Evolutionary conservation across 2,113 vertebrate genomes (phyloP).

Genomic region (Helogale parvula): DNA sequence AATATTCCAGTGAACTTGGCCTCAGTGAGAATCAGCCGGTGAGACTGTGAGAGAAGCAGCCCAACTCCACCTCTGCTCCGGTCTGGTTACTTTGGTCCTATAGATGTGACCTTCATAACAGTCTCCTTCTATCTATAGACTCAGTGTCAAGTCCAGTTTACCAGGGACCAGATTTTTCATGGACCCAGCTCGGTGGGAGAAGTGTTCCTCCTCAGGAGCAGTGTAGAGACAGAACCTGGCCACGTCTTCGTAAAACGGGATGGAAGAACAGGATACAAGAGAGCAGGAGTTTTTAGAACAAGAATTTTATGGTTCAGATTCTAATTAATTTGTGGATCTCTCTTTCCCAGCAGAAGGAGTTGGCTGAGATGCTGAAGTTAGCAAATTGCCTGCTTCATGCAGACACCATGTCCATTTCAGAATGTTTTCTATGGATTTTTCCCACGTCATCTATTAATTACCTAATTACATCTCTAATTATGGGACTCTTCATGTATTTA

Average conservation of each 20-base stretch:
- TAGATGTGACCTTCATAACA: background rate
- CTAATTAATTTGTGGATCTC: background rate
- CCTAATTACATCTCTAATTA: slow-evolving; percentile 89
- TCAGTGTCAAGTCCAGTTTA: background rate
- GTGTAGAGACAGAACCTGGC: background rate
- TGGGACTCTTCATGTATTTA: slow-evolving; percentile 88
- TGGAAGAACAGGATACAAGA: background rate
- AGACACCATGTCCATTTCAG: slow-evolving; percentile 80
- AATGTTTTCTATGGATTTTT: slow-evolving; percentile 86
- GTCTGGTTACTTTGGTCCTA: background rate
- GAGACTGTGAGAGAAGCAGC: background rate
- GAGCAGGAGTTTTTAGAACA: background rate
- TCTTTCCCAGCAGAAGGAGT: background rate
- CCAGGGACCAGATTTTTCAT: background rate
- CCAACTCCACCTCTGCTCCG: background rate
- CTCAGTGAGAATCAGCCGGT: background rate
- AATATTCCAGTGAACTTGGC: background rate
- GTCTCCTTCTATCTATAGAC: background rate
- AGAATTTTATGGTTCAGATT: background rate
- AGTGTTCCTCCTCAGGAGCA: background rate
- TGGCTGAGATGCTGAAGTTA: background rate
- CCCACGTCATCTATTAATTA: slow-evolving; percentile 90
- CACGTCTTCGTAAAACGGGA: background rate
- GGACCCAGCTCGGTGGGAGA: background rate
- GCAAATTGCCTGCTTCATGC: background rate